Conservation (phyloP, 2,113 vertebrate species). For the Osmerus eperlanus region DNA sequence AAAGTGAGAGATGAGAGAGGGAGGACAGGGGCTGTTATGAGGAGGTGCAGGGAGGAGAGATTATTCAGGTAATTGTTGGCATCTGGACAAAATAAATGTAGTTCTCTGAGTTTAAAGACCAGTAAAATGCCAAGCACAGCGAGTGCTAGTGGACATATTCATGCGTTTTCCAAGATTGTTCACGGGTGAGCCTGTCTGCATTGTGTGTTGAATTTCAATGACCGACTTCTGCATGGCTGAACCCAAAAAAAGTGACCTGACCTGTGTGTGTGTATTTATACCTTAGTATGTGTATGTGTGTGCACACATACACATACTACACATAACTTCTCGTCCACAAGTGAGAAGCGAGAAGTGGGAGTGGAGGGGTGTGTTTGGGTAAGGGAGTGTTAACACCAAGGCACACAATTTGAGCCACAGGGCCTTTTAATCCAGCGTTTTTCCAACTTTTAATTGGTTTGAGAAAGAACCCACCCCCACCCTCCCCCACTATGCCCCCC, state of each 20-base stretch:
- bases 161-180: slow-evolving; percentile 1
- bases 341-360: neutral
- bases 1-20: too few species aligned
- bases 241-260: neutral
- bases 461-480: slow-evolving; percentile 27
- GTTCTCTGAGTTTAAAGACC: neutral
- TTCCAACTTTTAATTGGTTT: slow-evolving; percentile 50
- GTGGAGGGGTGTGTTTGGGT: neutral
- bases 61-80: too few species aligned
- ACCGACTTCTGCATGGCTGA: neutral
- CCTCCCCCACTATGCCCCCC: too few species aligned
- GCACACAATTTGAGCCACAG: neutral
- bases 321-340: too few species aligned
- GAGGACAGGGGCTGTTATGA: too few species aligned
- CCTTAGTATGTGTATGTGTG: neutral
- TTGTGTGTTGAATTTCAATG: neutral
- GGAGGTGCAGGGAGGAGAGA: too few species aligned
- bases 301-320: too few species aligned
- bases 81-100: neutral
- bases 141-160: slow-evolving; percentile 11
- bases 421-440: neutral
- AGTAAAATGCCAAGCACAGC: neutral
- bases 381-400: neutral
- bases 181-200: neutral
- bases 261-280: neutral